Percentiles rank a stretch among this genome's conserved stretches.
phyloP scores from a whole-genome alignment of 92 coral and sea anemone genomes.

The Bergia sp. region DNA sequence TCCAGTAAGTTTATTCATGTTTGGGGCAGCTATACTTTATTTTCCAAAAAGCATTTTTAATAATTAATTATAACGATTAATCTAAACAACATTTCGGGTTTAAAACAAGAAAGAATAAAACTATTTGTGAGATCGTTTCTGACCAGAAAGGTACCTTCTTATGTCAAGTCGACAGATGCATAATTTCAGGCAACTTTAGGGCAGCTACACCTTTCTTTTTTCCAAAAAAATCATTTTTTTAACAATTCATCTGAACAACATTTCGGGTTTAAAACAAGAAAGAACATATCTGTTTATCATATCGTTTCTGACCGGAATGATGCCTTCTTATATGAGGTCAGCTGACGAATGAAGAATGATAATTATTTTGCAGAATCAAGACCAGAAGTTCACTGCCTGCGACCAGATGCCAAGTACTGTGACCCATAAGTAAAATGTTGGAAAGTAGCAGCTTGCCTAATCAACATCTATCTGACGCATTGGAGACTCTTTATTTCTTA shows the following conservation, averaged over 20 bases:
- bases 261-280: neutral
- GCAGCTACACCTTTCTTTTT: neutral
- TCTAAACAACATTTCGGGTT: neutral
- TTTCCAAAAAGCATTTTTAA: too few species aligned
- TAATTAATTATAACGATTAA: too few species aligned
- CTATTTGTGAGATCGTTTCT: neutral
- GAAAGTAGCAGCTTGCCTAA: neutral
- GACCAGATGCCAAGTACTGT: constrained; percentile 5
- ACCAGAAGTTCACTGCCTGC: constrained; percentile 8
- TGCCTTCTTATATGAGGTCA: neutral
- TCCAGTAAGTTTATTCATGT: constrained; percentile 37
- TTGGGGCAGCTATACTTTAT: neutral
- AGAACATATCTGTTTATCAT: too few species aligned
- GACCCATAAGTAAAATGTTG: neutral
- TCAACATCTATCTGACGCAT: neutral
- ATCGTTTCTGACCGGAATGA: neutral
- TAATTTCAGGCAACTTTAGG: too few species aligned
- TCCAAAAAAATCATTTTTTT: too few species aligned
- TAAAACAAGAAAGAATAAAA: neutral
- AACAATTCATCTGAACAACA: too few species aligned
- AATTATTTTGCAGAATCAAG: neutral
- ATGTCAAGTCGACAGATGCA: neutral
- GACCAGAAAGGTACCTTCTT: neutral
- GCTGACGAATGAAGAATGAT: neutral
- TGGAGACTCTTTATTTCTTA: neutral